Conservation (phyloP, 2,888 invertebrate species). For the Tinea pellionella region DNA sequence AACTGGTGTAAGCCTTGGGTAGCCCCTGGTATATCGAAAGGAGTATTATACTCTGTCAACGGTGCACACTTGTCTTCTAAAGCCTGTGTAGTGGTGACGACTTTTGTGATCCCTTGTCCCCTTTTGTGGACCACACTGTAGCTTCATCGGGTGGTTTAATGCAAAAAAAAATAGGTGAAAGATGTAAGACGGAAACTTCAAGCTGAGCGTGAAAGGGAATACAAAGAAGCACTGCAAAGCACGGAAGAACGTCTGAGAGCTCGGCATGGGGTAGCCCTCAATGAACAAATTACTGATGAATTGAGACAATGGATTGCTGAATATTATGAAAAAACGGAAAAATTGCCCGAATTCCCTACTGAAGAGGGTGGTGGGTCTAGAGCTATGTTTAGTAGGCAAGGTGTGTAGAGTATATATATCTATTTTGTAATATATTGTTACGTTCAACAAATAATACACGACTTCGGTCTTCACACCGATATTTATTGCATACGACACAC, state of each 20-base stretch:
- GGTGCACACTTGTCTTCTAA: too few species aligned
- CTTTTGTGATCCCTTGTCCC: too few species aligned
- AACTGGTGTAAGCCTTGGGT: too few species aligned
- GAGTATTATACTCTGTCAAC: too few species aligned
- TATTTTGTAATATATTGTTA: not conserved
- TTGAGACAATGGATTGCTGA: slow-evolving; percentile 88
- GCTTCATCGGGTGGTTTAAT: too few species aligned
- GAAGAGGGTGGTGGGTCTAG: slow-evolving; percentile 92
- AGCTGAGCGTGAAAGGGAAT: slow-evolving; percentile 74
- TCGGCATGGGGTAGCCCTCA: slow-evolving; percentile 80
- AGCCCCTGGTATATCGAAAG: too few species aligned
- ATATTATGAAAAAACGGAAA: slow-evolving; percentile 83
- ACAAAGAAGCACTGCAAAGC: slow-evolving; percentile 73
- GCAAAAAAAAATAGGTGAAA: too few species aligned
- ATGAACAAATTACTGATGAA: slow-evolving; percentile 89
- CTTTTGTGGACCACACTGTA: too few species aligned
- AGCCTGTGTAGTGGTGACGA: too few species aligned
- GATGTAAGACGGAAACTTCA: slow-evolving; percentile 74
- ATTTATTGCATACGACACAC: too few species aligned
- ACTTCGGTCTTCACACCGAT: too few species aligned
- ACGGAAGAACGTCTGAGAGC: slow-evolving; percentile 74
- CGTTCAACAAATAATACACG: too few species aligned
- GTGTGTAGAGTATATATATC: slow-evolving; percentile 29
- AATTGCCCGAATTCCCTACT: slow-evolving; percentile 91
- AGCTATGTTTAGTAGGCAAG: slow-evolving; percentile 84